Evolutionary conservation across 1,140 invertebrate species (phyloP), one percentile per base, ranked within the genome.

Genomic region (Nasonia vitripennis): DNA sequence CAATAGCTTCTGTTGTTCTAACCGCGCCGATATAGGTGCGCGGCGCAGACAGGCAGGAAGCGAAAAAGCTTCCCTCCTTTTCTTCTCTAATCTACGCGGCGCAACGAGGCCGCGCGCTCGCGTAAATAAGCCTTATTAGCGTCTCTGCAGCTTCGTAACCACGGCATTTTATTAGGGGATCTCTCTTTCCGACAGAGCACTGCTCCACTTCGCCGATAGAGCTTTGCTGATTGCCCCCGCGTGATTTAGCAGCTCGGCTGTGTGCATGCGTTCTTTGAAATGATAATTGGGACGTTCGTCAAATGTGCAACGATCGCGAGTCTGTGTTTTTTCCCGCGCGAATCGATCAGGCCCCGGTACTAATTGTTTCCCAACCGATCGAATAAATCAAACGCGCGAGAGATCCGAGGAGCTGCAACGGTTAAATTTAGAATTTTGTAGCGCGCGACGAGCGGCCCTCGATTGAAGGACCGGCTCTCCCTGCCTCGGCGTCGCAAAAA

Each of bases 71-170:
- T 55, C n/a, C 51, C 81, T 11, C 6, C 55, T 67, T 34, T 55
- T 78, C 55, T 77, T 78, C 37, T 78, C 41, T 70, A 78, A 78
- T 70, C 82, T 48, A 10, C 23, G 62, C 23, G 34, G 34, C 23
- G 23, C 75, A 78, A 84, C 23, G 62, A 70, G 75, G 62, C 75
- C 62, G 37, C 82, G 4, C 34, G 37, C 82, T 3, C 34, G 34
- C 34, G 74, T 73, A 79, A 79, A 78, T 84, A 55, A 84, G 62
- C 27, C 62, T 79, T 73, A 73, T 84, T 79, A 84, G 17, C 67
- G 27, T 79, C 62, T 62, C 31, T 48, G 31, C 5, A 71, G 7
- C 17, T n/a, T 31, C 70, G 6, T 31, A 71, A 71, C 70, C 27
- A 34, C 70, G 27, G 34, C 27, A 71, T 31, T 71, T 71, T 34